phyloP scores from a whole-genome alignment of 2,797 vertebrate species.

The Alectoris magna region DNA sequence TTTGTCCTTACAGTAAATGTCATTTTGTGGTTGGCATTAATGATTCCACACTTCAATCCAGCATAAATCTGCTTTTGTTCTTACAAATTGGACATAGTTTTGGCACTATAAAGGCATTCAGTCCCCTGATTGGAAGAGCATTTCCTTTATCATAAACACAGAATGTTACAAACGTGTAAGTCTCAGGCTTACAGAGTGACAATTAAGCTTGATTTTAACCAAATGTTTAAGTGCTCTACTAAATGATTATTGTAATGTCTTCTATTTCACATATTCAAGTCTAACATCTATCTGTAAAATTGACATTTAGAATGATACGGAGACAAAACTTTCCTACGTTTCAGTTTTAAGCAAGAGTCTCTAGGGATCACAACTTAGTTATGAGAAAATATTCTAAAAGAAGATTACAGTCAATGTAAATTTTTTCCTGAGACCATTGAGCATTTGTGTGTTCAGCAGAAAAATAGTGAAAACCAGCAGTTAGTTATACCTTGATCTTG shows the following conservation, averaged over 20 bases:
- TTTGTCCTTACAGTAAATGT: neutral
- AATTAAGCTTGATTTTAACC: neutral
- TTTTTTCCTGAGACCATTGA: neutral
- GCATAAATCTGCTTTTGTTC: neutral
- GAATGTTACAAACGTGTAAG: neutral
- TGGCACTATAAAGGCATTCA: neutral
- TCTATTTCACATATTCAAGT: neutral
- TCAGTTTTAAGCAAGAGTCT: neutral
- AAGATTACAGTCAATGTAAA: slow-evolving; percentile 4
- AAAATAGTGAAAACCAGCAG: slow-evolving; percentile 19
- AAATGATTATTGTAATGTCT: neutral
- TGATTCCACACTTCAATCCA: neutral
- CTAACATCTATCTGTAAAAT: neutral
- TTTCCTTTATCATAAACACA: neutral
- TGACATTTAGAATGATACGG: neutral
- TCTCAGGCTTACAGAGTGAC: neutral
- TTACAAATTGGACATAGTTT: neutral
- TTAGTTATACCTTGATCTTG: slow-evolving; percentile 35
- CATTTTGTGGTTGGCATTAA: neutral
- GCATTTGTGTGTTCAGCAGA: slow-evolving; percentile 19
- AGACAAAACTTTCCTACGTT: neutral
- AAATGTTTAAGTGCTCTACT: neutral
- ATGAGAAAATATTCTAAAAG: neutral
- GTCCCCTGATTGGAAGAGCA: neutral
- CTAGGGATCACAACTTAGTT: neutral